These are phyloP conservation scores for Eulemur rubriventer DNA, from an alignment of 2,797 vertebrate species.

Conservation along the genomic window DNA sequence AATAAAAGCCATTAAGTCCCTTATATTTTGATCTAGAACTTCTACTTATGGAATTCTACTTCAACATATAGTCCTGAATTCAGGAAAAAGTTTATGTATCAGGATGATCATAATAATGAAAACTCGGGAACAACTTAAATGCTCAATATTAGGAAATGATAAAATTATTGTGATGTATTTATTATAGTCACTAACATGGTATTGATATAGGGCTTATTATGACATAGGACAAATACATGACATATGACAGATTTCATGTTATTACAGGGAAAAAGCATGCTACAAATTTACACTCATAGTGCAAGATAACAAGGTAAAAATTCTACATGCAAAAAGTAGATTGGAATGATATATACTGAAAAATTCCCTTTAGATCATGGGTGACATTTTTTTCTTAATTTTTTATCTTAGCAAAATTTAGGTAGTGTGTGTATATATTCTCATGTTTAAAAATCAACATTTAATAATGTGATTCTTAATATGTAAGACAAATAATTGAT, in stretches of 20 bases:
- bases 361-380: neutral
- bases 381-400: neutral
- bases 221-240: neutral
- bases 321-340: neutral
- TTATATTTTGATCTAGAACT: neutral
- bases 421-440: neutral
- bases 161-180: neutral
- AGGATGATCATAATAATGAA: neutral
- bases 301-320: neutral
- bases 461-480: constrained; percentile 16
- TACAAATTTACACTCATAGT: neutral
- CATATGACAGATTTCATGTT: neutral
- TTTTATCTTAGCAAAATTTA: constrained; percentile 27
- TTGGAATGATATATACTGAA: neutral
- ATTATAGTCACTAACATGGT: neutral
- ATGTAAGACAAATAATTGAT: neutral
- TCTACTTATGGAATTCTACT: neutral
- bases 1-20: neutral
- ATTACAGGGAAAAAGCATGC: neutral
- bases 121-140: neutral
- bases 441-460: neutral
- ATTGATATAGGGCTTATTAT: neutral
- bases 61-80: neutral
- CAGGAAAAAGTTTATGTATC: neutral
- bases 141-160: neutral